Conservation (phyloP, 2,888 invertebrate species). For the Thalpophila matura region DNA sequence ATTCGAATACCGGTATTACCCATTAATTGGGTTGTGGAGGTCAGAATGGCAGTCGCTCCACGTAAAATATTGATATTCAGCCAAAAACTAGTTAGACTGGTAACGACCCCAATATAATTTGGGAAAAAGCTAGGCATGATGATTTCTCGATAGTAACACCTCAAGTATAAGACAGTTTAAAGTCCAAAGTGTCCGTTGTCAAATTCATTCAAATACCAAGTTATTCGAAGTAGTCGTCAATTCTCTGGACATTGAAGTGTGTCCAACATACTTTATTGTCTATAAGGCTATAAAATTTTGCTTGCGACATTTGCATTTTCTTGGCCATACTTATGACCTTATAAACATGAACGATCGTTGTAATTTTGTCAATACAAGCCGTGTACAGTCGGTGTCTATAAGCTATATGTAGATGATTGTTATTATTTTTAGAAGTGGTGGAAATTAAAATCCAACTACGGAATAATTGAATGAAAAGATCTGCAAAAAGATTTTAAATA, state of each 20-base stretch:
- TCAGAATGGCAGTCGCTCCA: no score
- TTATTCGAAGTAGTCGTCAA: slow-evolving; percentile 26
- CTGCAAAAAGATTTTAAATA: no score
- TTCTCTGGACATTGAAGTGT: slow-evolving; percentile 49
- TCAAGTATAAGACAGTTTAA: no score
- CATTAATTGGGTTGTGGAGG: no score
- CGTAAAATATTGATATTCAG: no score
- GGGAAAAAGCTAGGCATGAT: no score
- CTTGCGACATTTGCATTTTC: slow-evolving; percentile 53
- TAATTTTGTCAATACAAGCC: slow-evolving; percentile 58
- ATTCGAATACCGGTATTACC: no score
- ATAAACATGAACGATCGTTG: slow-evolving; percentile 55
- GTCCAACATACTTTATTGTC: slow-evolving; percentile 42
- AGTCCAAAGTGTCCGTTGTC: slow-evolving; percentile 1
- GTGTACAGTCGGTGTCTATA: slow-evolving; percentile 32
- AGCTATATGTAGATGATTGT: neutral
- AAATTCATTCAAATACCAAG: slow-evolving; percentile 21
- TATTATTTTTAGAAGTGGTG: neutral
- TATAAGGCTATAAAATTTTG: slow-evolving; percentile 48
- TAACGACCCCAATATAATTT: no score
- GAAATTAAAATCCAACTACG: no score
- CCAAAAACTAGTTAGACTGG: no score
- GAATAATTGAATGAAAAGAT: no score
- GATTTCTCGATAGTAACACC: neutral
- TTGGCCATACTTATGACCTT: slow-evolving; percentile 45